Evolutionary conservation across 2,113 vertebrate species (phyloP), one percentile per base, ranked within the genome.

Genomic region (Thinocorus orbignyianus): DNA sequence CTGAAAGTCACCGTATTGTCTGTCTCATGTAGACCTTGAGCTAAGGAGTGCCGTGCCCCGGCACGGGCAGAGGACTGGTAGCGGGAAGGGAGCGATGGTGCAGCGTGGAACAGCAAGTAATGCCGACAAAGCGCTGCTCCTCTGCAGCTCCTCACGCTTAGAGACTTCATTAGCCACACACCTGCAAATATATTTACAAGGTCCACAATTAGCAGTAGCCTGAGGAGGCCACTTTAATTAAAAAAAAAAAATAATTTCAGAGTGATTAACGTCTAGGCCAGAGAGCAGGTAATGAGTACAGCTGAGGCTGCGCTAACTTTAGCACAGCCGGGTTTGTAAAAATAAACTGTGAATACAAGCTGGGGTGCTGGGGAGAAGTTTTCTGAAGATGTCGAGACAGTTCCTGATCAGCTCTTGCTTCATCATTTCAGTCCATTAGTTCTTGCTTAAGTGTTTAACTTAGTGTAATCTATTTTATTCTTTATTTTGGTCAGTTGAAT

Each of bases 291-390:
- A 92, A 51, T 80, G 94, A 94, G 76, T 93, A 26, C 72, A 54
- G 91, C 96, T 96, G 95, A 88, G 86, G 26, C 76, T 58, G 70
- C 84, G 37, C 91, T 98, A 97, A 95, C 95, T 96, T 97, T 91
- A 97, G 97, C 72, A 44, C 78, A 85, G 69, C 85, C 72, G 42
- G 54, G 62, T 52, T 44, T 93, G 82, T 96, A 97, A 97, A 97
- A 98, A 97, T 96, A 98, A 97, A 96, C 66, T 55, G 88, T 77
- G 85, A 96, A 37, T 87, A 35, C 86, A 90, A 87, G 84, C 79
- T 76, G 68, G 79, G 91, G 73, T 66, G 76, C 82, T 97, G 83
- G 84, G 92, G 91, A 69, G 65, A 42, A 69, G 90, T 54, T 66
- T 20, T 85, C 51, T 94, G 90, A 82, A 87, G 85, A 74, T 68